Conservation (phyloP, 2,113 vertebrate species). For the Ceyx cyanopectus region DNA sequence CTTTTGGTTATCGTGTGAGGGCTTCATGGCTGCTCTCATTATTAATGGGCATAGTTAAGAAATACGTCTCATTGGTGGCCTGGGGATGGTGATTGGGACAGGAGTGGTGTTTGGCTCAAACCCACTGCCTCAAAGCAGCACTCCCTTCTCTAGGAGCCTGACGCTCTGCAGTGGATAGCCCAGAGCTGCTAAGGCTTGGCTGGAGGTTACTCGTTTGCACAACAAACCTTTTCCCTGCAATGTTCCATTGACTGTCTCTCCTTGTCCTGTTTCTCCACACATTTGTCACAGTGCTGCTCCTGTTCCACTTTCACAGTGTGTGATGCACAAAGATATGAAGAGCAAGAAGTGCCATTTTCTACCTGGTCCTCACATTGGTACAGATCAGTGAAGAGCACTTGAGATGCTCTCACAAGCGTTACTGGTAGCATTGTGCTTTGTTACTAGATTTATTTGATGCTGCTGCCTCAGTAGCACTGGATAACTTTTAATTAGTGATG, state of each 20-base stretch:
- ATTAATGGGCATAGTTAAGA: rapidly evolving
- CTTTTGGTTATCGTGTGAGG: not conserved
- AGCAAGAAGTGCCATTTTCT: not conserved
- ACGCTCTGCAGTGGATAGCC: rapidly evolving
- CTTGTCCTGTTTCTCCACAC: rapidly evolving
- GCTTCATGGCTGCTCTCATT: rapidly evolving
- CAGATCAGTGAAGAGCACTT: not conserved
- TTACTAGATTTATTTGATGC: not conserved
- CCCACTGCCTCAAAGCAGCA: not conserved
- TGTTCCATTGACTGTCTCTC: rapidly evolving
- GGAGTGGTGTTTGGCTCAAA: not conserved
- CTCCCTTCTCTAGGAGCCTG: rapidly evolving
- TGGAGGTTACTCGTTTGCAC: not conserved
- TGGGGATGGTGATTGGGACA: not conserved
- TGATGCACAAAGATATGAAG: not conserved
- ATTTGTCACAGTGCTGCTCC: not conserved
- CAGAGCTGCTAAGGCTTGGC: not conserved
- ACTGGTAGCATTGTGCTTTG: rapidly evolving
- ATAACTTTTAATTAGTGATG: conserved; percentile 1
- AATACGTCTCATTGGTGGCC: not conserved
- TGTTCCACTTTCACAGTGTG: not conserved
- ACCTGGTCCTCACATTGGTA: too few species aligned
- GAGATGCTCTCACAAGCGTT: not conserved
- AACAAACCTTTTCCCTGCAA: not conserved
- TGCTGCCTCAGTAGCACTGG: not conserved